A percentile compares a stretch with the other conserved stretches of the same genome.
Evolutionary conservation across 2,888 invertebrate genomes (phyloP).

Genomic region (Physocephala rufipes): DNA sequence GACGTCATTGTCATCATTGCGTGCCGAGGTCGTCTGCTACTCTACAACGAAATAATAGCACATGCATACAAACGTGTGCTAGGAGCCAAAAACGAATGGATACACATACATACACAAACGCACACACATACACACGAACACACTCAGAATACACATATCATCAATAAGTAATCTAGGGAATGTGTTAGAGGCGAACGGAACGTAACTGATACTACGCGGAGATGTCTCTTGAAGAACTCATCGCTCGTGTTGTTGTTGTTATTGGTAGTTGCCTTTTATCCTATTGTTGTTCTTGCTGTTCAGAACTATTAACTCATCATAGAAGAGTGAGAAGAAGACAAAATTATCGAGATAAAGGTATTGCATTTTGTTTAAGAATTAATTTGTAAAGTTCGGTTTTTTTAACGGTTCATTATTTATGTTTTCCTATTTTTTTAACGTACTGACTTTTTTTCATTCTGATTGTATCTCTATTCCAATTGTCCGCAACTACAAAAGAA

Average conservation of each 20-base stretch:
- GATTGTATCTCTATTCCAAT: conserved; percentile 12
- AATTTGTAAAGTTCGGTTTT: no score
- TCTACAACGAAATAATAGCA: no score
- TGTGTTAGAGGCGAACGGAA: neutral
- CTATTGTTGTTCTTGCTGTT: no score
- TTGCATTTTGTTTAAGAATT: no score
- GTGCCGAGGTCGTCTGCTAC: conserved; percentile 2
- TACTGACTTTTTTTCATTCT: neutral
- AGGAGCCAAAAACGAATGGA: neutral
- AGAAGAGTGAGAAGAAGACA: neutral
- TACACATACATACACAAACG: no score
- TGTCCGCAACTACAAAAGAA: neutral
- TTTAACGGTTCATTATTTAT: neutral
- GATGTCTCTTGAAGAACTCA: no score
- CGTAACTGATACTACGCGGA: neutral
- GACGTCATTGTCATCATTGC: conserved; percentile 22
- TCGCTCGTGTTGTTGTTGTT: no score
- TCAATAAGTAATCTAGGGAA: neutral
- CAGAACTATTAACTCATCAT: no score
- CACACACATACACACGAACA: neutral
- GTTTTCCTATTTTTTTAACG: neutral
- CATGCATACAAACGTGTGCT: neutral
- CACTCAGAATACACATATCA: neutral
- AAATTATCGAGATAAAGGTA: no score
- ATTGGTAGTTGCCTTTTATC: no score